Evolutionary conservation across 2,113 vertebrate species (phyloP), one percentile per base, ranked within the genome.

Genomic region (Gobiocypris rarus): DNA sequence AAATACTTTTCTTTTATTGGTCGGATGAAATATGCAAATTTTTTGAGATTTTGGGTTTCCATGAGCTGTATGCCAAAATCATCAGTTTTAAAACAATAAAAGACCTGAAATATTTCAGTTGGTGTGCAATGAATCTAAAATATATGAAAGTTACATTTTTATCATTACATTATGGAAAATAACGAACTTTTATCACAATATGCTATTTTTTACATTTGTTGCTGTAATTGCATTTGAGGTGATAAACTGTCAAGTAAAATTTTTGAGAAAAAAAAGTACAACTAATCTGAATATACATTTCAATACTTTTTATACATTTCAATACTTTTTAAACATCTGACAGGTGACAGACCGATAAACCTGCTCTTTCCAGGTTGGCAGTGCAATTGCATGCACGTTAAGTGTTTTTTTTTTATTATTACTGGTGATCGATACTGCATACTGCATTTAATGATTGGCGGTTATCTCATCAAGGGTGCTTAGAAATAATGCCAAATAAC

Each of bases 391-490:
- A 31, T 65, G 77, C 41, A 67, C n/a, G 5, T 50, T 14, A 43
- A 48, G 59, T 50, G 17, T 24, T 41, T 52, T 80, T 31, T 80
- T 41, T 22, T 14, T 48, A 14, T 74, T 79, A 11, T 65, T 43
- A 48, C n/a, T 65, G 24, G 9, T 45, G 59, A 80, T 65, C 41
- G 1, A 80, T 65, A 80, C 41, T 63, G 34, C 13, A 79, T 28
- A 26, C 24, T 50, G 10, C 43, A 65, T 67, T 80, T 22, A 80
- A 80, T 65, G 59, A 80, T 31, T 80, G 77, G 50, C 2, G 45
- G 59, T 80, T 67, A 80, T 28, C 24, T 14, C 17, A 65, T 65
- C 77, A 43, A 78, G 56, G 31, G 56, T 38, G n/a, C 75, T 78
- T 59, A 48, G 58, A 79, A 79, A 78, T 61, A 28, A 22, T 28